Percentiles rank a stretch among this genome's conserved stretches.
Conservation (phyloP, 1,140 invertebrate species). For the Macrosteles quadrilineatus region DNA sequence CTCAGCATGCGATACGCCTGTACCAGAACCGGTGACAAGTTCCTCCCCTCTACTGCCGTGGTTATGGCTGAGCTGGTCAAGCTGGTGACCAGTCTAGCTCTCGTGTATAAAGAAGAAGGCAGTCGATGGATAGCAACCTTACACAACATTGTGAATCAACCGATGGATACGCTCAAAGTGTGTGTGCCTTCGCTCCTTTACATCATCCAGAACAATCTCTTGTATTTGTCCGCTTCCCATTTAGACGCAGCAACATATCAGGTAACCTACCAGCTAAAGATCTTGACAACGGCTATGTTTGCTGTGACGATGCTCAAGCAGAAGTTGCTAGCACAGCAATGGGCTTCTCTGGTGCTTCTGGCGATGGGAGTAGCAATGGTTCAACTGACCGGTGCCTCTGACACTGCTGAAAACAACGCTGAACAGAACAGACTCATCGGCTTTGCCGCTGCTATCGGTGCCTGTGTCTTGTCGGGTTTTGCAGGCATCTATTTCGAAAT, state of each 20-base stretch:
- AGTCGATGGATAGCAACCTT: slow-evolving; percentile 61
- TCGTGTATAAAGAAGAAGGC: slow-evolving; percentile 76
- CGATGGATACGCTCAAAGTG: slow-evolving; percentile 88
- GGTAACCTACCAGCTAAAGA: slow-evolving; percentile 98
- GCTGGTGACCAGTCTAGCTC: slow-evolving; percentile 78
- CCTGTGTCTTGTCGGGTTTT: slow-evolving; percentile 95
- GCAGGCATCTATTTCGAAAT: slow-evolving; percentile 99
- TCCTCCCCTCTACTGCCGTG: slow-evolving; percentile 93
- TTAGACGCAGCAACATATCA: slow-evolving; percentile 99
- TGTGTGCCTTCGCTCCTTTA: slow-evolving; percentile 95
- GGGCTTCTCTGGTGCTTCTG: slow-evolving; percentile 83
- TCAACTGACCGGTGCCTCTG: slow-evolving; percentile 64
- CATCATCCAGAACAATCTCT: slow-evolving; percentile 95
- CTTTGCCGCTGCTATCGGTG: slow-evolving; percentile 82
- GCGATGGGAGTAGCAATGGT: slow-evolving; percentile 87
- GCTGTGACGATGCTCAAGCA: slow-evolving; percentile 88
- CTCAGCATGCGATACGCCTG: slow-evolving; percentile 94
- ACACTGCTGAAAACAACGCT: slow-evolving; percentile 50
- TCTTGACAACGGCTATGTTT: slow-evolving; percentile 97
- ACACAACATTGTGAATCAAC: slow-evolving; percentile 79
- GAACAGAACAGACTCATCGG: slow-evolving; percentile 81
- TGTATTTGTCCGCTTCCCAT: slow-evolving; percentile 96
- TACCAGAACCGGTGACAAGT: slow-evolving; percentile 85
- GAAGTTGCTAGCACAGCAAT: slow-evolving; percentile 77
- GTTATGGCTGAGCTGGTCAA: slow-evolving; percentile 96